phyloP scores from a whole-genome alignment of 2,888 invertebrate species.

The Andrena dorsata region DNA sequence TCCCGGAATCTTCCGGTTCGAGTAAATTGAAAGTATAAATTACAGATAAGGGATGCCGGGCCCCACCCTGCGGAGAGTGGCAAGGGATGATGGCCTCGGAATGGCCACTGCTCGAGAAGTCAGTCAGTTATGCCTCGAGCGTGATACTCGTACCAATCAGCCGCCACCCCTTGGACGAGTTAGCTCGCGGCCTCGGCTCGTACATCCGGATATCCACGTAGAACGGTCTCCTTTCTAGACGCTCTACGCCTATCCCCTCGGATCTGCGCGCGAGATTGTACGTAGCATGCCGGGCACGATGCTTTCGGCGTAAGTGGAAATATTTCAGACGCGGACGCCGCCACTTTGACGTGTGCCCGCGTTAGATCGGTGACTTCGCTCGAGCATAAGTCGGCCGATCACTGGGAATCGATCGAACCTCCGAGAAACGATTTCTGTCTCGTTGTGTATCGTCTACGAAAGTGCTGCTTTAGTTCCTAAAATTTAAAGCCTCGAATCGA shows the following conservation, averaged over 20 bases:
- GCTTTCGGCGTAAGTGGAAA: slow-evolving; percentile 71
- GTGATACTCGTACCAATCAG: slow-evolving; percentile 81
- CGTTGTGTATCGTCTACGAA: too few species aligned
- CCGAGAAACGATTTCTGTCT: not conserved
- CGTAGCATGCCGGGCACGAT: slow-evolving; percentile 73
- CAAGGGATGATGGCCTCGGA: slow-evolving; percentile 47
- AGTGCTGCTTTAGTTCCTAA: too few species aligned
- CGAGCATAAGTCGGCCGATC: not conserved
- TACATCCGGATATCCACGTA: slow-evolving; percentile 67
- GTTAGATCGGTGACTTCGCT: not conserved
- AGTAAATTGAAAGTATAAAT: slow-evolving; percentile 84
- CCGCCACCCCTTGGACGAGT: slow-evolving; percentile 23
- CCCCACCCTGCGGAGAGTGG: slow-evolving; percentile 35
- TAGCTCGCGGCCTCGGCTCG: slow-evolving; percentile 34
- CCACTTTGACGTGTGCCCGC: slow-evolving; percentile 18
- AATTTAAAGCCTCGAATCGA: too few species aligned
- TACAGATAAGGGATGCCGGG: slow-evolving; percentile 80
- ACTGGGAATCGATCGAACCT: not conserved
- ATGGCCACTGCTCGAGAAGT: slow-evolving; percentile 65
- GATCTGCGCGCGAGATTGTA: not conserved
- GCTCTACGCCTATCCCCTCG: slow-evolving; percentile 25
- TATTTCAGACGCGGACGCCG: slow-evolving; percentile 61
- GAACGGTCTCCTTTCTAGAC: slow-evolving; percentile 53
- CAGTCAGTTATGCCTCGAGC: slow-evolving; percentile 80
- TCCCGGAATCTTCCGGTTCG: slow-evolving; percentile 56